These are phyloP conservation scores for Cerastis rubricosa DNA, from an alignment of 2,888 invertebrate genomes.

Conservation along the genomic window DNA sequence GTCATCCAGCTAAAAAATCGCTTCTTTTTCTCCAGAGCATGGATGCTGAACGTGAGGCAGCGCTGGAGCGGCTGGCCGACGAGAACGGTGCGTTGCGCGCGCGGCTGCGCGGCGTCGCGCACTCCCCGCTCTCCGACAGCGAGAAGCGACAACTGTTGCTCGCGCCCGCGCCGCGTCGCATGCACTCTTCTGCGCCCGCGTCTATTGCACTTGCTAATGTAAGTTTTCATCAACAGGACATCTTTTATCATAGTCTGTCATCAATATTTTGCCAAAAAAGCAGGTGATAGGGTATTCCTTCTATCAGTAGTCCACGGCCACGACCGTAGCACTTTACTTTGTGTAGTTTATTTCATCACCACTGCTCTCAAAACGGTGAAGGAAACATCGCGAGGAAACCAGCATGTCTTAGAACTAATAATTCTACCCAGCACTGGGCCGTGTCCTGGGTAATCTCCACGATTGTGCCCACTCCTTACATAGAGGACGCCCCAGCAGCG, in stretches of 20 bases:
- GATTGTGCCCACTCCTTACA: too few relatives aligned
- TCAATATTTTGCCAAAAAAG: too few relatives aligned
- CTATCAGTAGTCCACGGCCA: background rate
- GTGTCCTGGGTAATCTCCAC: too few relatives aligned
- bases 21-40: slow-evolving; percentile 76
- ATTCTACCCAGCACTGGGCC: too few relatives aligned
- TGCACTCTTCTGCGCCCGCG: slow-evolving; percentile 95
- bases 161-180: slow-evolving; percentile 91
- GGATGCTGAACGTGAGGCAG: slow-evolving; percentile 91
- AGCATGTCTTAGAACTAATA: too few relatives aligned
- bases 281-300: background rate
- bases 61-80: slow-evolving; percentile 93
- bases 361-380: too few relatives aligned
- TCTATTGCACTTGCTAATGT: slow-evolving; percentile 92
- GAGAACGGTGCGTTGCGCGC: slow-evolving; percentile 94
- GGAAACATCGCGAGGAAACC: background rate
- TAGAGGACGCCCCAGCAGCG: too few relatives aligned
- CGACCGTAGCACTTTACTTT: background rate
- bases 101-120: slow-evolving; percentile 94
- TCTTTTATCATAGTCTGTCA: background rate
- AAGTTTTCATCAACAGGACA: slow-evolving; percentile 46
- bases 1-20: background rate
- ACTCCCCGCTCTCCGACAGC: slow-evolving; percentile 95
- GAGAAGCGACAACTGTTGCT: slow-evolving; percentile 95
- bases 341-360: too few relatives aligned